phyloP scores from a whole-genome alignment of 2,797 vertebrate genomes.

The Galagoides demidoff region DNA sequence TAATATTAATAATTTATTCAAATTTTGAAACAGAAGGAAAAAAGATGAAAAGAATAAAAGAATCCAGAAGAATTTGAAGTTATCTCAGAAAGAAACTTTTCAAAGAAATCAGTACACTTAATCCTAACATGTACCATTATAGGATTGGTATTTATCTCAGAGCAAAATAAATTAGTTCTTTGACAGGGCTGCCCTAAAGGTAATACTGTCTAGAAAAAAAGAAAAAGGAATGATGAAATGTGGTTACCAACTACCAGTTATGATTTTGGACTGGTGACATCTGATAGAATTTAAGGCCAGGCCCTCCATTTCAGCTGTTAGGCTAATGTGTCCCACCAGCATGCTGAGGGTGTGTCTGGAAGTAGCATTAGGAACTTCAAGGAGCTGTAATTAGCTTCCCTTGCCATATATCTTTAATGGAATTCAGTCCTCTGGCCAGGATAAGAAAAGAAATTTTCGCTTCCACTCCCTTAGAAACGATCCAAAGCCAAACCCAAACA shows the following conservation, averaged over 20 bases:
- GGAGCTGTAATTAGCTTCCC: background rate
- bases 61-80: background rate
- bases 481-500: background rate
- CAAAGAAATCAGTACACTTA: background rate
- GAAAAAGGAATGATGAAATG: background rate
- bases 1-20: background rate
- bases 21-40: background rate
- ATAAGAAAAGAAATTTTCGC: background rate
- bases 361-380: background rate
- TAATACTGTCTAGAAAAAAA: background rate
- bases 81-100: conserved; percentile 13
- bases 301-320: background rate
- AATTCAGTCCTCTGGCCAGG: background rate
- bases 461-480: background rate
- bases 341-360: background rate
- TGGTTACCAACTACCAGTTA: background rate
- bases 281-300: background rate
- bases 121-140: background rate
- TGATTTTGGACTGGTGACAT: background rate
- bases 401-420: background rate
- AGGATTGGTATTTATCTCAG: background rate
- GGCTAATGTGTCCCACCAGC: background rate
- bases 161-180: conserved; percentile 4
- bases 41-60: background rate
- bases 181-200: background rate